A percentile compares a stretch with the other conserved stretches of the same genome.
Evolutionary conservation across 30 jellyfish, hydroid and myxozoan species (phyloP).

Genomic region (Pelagia noctiluca): DNA sequence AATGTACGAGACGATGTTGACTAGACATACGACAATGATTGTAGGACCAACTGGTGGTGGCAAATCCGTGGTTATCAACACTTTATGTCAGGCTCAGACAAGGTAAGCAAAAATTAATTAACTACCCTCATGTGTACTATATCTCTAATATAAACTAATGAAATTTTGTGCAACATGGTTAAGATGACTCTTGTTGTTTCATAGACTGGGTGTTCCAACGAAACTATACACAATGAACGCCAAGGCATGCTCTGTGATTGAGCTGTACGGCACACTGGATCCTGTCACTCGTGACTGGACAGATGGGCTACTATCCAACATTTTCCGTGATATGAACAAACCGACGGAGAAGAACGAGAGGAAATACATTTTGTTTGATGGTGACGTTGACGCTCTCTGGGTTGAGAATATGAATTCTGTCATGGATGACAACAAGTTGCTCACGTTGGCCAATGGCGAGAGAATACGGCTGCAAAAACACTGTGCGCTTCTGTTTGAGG

Average conservation of each 20-base stretch:
- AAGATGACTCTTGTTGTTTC: background rate
- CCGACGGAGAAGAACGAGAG: slow-evolving; percentile 99
- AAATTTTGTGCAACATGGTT: background rate
- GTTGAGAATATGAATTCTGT: slow-evolving; percentile 99
- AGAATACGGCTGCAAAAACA: slow-evolving; percentile 96
- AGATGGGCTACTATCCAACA: slow-evolving; percentile 96
- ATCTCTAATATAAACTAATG: background rate
- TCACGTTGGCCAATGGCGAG: slow-evolving; percentile 99
- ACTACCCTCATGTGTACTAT: background rate
- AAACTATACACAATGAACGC: slow-evolving; percentile 93
- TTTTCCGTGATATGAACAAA: slow-evolving; percentile 95
- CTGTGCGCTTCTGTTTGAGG: slow-evolving; percentile 99
- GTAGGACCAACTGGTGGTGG: slow-evolving; percentile 99
- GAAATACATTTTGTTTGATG: slow-evolving; percentile 94
- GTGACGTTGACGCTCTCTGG: slow-evolving; percentile 99
- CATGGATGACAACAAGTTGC: slow-evolving; percentile 98
- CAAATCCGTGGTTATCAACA: slow-evolving; percentile 97
- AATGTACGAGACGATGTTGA: slow-evolving; percentile 99
- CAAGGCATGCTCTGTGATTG: slow-evolving; percentile 99
- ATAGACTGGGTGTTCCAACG: slow-evolving; percentile 92
- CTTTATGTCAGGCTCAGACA: slow-evolving; percentile 98
- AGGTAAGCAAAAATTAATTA: slow-evolving; percentile 71
- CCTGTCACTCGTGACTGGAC: slow-evolving; percentile 99
- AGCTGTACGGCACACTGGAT: slow-evolving; percentile 95
- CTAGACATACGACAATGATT: slow-evolving; percentile 98